Base-by-base conservation (phyloP, 2,888 invertebrate species). In the Melanchra persicariae region DNA sequence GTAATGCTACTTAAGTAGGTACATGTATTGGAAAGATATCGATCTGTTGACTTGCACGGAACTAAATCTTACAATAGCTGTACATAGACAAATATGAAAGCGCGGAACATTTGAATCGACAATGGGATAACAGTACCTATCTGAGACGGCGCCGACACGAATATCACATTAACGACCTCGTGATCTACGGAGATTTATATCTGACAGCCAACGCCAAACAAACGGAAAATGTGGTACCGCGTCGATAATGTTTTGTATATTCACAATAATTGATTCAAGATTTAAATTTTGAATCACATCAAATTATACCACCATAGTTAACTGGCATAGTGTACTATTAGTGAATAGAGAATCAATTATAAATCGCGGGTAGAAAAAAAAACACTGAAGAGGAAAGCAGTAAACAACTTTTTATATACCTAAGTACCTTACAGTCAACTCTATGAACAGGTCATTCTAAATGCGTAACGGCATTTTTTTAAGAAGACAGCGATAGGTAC, bases 81-180 rank as follows among this genome's bases (percentile, higher is more conserved):
- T 87, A 89, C 87, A 89, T 89, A 88, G 91, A 93, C 93, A 94
- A 95, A 95, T 95, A 94, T 94, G 93, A 94, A 93, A 93, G 94
- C 91, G 76, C 87, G 77, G 89, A 88, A 88, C 90, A 91, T 92
- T 94, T 91, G 92, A 93, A 94, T 93, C 93, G 92, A 95, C 95
- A 95, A 95, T 94, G 90, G 93, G 86, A 87, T 95, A 96, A 94
- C 95, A 94, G 95, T 93, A 91, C 88, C 82, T 81, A 91, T 90
- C 90, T 89, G 87, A 91, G 92, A 88, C 91, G 90, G 92, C 93
- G 93, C 91, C 93, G 94, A 95, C 95, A 95, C 94, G 94, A 95
- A 94, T 94, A 93, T 94, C 92, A 93, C 95, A 95, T 94, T 95
- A 95, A 94, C 93, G 90, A 93, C 93, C 94, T 94, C 95, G 94